Conservation (phyloP, 2,888 invertebrate genomes). For the Pristionchus fissidentatus region DNA sequence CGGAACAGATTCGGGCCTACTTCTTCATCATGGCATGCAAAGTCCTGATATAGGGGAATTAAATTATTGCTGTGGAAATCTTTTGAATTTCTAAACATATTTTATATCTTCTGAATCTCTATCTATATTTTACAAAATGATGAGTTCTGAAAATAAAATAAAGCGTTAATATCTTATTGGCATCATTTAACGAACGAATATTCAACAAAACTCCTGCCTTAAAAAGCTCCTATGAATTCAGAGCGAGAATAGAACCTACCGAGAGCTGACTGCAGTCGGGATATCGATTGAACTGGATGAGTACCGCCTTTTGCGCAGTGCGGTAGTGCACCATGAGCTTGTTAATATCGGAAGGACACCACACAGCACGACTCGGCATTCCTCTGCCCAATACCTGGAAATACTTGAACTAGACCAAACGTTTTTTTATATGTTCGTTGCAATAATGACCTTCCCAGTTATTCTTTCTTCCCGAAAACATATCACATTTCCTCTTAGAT, state of each 20-base stretch:
- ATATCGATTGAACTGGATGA: constrained; percentile 34
- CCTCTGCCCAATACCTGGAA: constrained; percentile 33
- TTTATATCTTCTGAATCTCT: no score
- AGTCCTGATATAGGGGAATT: not conserved
- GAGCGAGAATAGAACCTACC: not conserved
- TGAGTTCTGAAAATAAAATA: no score
- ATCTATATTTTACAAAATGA: no score
- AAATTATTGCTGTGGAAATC: no score
- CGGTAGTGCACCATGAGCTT: constrained; percentile 22
- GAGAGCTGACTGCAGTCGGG: constrained; percentile 20
- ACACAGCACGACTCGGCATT: not conserved
- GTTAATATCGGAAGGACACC: constrained; percentile 31
- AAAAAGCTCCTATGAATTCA: no score
- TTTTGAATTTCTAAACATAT: no score
- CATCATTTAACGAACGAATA: not conserved
- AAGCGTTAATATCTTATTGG: not conserved
- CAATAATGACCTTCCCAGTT: no score
- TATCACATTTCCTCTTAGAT: no score
- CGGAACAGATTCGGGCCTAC: not conserved
- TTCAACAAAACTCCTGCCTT: no score
- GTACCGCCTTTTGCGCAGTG: not conserved
- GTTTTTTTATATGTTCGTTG: not conserved
- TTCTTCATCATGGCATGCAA: not conserved
- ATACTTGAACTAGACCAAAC: not conserved
- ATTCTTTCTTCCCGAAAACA: no score